Conservation (phyloP, 2,797 vertebrate genomes). For the Micropoecilia bifurca region DNA sequence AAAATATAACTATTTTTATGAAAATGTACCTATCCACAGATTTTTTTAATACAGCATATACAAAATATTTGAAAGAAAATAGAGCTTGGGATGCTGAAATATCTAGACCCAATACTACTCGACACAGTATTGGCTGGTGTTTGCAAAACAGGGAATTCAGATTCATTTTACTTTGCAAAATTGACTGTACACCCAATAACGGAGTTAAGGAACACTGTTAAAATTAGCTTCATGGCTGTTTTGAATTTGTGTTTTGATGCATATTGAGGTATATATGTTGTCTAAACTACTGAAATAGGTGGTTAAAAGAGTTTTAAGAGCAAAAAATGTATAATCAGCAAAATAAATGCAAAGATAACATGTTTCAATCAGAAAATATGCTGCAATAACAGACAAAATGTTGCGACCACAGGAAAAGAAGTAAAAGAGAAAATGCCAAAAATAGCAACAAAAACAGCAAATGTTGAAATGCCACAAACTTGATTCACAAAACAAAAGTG, state of each 20-base stretch:
- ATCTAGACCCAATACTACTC: background rate
- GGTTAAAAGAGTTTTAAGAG: background rate
- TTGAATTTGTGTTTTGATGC: background rate
- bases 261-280: background rate
- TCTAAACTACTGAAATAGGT: background rate
- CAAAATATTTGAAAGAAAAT: background rate
- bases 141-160: background rate
- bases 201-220: background rate
- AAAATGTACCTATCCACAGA: background rate
- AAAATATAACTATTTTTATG: no score
- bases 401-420: no score
- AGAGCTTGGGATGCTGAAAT: background rate
- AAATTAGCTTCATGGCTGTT: background rate
- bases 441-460: no score
- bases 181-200: background rate
- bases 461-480: no score
- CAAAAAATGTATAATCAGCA: background rate
- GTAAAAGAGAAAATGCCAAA: no score
- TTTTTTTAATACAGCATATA: background rate
- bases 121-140: background rate
- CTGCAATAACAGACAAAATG: no score
- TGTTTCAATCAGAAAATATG: no score
- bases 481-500: no score
- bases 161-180: background rate
- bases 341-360: no score